phyloP scores from a whole-genome alignment of 2,113 vertebrate species.

The Nymphicus hollandicus region DNA sequence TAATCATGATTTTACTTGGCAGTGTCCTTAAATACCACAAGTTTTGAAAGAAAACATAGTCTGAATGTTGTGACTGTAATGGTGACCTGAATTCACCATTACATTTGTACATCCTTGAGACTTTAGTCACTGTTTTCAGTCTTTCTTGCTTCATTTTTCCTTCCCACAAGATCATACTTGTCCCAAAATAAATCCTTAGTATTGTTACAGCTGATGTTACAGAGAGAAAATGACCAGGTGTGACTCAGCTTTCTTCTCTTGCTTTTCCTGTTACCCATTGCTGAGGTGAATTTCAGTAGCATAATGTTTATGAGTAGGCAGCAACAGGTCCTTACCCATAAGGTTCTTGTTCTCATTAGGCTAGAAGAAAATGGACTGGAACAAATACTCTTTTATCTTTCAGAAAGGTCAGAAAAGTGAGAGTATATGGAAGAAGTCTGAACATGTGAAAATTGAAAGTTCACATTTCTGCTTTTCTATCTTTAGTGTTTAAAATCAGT shows the following conservation, averaged over 20 bases:
- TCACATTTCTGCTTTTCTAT: neutral
- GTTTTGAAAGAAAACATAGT: constrained; percentile 51
- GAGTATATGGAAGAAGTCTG: neutral
- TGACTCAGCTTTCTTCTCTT: constrained; percentile 28
- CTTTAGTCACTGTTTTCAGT: constrained; percentile 41
- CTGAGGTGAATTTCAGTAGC: neutral
- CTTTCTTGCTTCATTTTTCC: constrained; percentile 16
- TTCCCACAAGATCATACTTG: constrained; percentile 29
- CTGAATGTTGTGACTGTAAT: constrained; percentile 30
- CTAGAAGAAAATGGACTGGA: neutral
- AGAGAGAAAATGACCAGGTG: constrained; percentile 2
- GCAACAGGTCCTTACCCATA: neutral
- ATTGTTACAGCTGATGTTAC: neutral
- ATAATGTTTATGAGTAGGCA: neutral
- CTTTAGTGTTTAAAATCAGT: neutral
- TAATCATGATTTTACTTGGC: constrained; percentile 40
- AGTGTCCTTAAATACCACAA: neutral
- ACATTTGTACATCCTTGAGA: neutral
- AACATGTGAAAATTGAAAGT: constrained; percentile 12
- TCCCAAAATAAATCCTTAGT: constrained; percentile 37
- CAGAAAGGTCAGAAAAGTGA: neutral
- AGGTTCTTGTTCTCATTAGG: neutral
- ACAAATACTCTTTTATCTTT: neutral
- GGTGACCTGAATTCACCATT: constrained; percentile 44
- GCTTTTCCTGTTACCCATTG: neutral